Evolutionary conservation across 1,140 invertebrate genomes (phyloP), one percentile per base, ranked within the genome.

Genomic region (Cyclina sinensis): DNA sequence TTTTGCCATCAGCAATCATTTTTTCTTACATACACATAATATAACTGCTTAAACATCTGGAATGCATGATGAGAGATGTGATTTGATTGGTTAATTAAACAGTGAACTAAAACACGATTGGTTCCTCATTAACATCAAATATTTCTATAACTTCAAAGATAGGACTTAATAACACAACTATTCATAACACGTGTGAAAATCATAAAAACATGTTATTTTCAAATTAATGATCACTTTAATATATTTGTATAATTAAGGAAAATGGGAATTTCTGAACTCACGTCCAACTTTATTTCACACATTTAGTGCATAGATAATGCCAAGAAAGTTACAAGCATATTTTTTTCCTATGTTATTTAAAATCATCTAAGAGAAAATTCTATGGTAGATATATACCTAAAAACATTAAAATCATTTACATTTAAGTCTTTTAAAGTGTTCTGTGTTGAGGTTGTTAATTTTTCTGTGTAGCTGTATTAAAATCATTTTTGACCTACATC

Each of bases 21-120:
- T 48, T 78, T 78, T 54, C 46, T 78, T 54, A 78, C 54, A 51
- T 48, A 35, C 43, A 78, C 74, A 78, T 78, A 51, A 70, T 78
- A 62, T 81, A 81, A 81, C 35, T 62, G 39, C 51, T 65, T 43
- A 81, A 81, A 81, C 79, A 81, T 81, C 79, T 81, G 79, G 79
- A 65, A 46, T n/a, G 21, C 21, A 81, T 81, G 59, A 62, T 81
- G 74, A 81, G 59, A 81, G 54, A n/a, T 81, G 79, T 81, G 51
- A 81, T 81, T 81, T 81, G 79, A 81, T 81, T 81, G 79, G 79
- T 24, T 81, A 81, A 81, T 81, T 81, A 81, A 81, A 81, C 54
- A 39, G 54, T 43, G 35, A 81, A 59, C 51, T 65, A 32, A 24
- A 54, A 59, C 43, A 51, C 51, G 79, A 81, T 81, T 81, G 79